These are phyloP conservation scores for Acanthisitta chloris DNA, from an alignment of 2,113 vertebrate species.

Conservation along the genomic window DNA sequence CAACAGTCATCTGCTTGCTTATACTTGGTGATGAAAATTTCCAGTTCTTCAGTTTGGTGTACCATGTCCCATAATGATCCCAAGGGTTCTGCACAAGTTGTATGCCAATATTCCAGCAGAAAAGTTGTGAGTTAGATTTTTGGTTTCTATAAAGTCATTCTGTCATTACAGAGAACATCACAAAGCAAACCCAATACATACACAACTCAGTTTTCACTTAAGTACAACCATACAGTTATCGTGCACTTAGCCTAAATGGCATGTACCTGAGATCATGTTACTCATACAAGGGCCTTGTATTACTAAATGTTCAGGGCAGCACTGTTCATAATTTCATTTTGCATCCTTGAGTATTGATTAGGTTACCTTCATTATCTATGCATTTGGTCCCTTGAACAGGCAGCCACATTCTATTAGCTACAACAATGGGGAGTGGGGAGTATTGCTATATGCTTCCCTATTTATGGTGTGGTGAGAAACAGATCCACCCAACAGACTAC, in stretches of 20 bases:
- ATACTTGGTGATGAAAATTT: neutral
- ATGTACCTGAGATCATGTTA: neutral
- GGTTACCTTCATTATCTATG: neutral
- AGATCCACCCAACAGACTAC: neutral
- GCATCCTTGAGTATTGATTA: rapidly evolving
- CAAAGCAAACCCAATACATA: neutral
- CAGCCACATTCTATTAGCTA: neutral
- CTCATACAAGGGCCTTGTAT: neutral
- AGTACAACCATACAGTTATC: neutral
- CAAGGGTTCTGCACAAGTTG: neutral
- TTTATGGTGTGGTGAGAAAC: neutral
- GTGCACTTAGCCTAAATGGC: neutral
- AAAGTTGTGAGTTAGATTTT: neutral
- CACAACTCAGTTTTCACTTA: neutral
- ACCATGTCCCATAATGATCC: neutral
- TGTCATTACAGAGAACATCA: neutral
- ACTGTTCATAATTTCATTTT: neutral
- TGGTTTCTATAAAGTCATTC: neutral
- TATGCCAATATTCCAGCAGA: neutral
- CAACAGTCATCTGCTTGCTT: neutral
- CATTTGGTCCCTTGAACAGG: neutral
- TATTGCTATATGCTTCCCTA: neutral
- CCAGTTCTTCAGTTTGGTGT: neutral
- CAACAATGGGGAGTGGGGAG: neutral
- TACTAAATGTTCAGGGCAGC: neutral